Conservation (phyloP, 2,888 invertebrate species). For the Leptinotarsa haldemani region DNA sequence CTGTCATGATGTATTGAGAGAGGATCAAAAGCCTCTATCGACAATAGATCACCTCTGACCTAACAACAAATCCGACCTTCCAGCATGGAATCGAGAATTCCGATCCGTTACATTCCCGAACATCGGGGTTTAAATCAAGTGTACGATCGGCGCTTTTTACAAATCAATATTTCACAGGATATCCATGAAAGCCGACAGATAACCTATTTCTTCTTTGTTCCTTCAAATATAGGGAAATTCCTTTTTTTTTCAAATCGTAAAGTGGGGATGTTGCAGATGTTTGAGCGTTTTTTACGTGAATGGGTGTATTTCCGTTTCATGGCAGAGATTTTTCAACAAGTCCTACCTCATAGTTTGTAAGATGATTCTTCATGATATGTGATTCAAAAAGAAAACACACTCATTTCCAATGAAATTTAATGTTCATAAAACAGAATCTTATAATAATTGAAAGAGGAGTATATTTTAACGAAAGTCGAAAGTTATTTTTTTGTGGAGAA, state of each 20-base stretch:
- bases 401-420: too few relatives aligned
- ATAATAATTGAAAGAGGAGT: too few relatives aligned
- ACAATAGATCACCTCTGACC: not conserved
- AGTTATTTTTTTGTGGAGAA: too few relatives aligned
- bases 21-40: not conserved
- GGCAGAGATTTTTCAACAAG: not conserved
- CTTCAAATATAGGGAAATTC: constrained; percentile 16
- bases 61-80: constrained; percentile 14
- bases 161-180: constrained; percentile 38
- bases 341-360: not conserved
- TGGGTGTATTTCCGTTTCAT: constrained; percentile 1
- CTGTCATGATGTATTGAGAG: not conserved
- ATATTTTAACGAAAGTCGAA: too few relatives aligned
- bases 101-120: constrained; percentile 32
- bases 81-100: constrained; percentile 20
- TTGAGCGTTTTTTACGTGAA: not conserved
- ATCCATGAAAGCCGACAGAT: constrained; percentile 34
- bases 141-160: constrained; percentile 34
- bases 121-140: constrained; percentile 35
- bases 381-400: too few relatives aligned
- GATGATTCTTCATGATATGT: too few relatives aligned
- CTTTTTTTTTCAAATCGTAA: not conserved
- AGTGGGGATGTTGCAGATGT: not conserved
- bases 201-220: constrained; percentile 33
- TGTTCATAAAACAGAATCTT: too few relatives aligned